Percentiles rank a stretch among this genome's conserved stretches.
Evolutionary conservation across 2,888 invertebrate genomes (phyloP).

Genomic region (Nomada fabriciana): DNA sequence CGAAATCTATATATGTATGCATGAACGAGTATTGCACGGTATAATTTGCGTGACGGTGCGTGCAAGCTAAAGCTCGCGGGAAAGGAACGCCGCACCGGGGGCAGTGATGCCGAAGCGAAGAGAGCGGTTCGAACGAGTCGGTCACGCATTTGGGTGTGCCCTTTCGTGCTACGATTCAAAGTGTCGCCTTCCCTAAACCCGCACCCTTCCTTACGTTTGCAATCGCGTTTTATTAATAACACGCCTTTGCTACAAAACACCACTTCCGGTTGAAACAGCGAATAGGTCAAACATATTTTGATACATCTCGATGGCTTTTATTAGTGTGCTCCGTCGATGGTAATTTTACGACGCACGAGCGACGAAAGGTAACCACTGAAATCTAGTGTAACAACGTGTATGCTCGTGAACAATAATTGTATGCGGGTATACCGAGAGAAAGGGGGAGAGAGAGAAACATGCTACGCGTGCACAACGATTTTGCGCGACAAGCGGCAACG

Average conservation of each 20-base stretch:
- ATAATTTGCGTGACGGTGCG: slow-evolving; percentile 24
- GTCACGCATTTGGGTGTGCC: slow-evolving; percentile 32
- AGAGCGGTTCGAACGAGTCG: slow-evolving; percentile 52
- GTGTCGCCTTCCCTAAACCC: background rate
- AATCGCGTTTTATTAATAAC: background rate
- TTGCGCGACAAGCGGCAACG: slow-evolving; percentile 45
- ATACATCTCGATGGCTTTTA: background rate
- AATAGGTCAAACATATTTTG: no score
- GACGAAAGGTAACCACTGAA: slow-evolving; percentile 27
- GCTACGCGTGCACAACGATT: slow-evolving; percentile 54
- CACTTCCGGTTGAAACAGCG: background rate
- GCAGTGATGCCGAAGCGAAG: slow-evolving; percentile 44
- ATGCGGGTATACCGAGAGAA: slow-evolving; percentile 5
- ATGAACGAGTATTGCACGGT: background rate
- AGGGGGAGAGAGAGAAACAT: background rate
- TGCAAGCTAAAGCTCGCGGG: slow-evolving; percentile 20
- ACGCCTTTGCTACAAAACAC: background rate
- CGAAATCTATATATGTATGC: background rate
- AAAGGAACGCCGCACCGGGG: slow-evolving; percentile 36
- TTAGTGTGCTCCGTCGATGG: no score
- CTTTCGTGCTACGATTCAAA: slow-evolving; percentile 25
- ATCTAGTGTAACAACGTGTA: slow-evolving; percentile 12
- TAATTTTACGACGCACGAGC: background rate
- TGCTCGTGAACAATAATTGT: slow-evolving; percentile 47
- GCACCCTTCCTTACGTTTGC: background rate